Percentiles rank a stretch among this genome's conserved stretches.
phyloP scores from a whole-genome alignment of 2,888 invertebrate genomes.

The Poecilobothrus nobilitatus region DNA sequence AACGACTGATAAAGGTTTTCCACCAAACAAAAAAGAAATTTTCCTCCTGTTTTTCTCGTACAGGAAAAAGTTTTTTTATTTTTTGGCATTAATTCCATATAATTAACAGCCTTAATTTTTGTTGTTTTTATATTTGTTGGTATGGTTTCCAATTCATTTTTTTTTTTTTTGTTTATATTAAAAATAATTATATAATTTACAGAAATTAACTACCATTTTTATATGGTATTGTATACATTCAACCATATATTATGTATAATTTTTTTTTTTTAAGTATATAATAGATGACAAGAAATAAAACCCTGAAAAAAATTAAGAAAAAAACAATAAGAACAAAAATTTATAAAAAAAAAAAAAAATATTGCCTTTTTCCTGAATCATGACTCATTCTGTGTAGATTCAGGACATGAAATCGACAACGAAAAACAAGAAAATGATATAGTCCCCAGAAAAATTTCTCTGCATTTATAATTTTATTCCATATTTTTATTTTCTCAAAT shows the following conservation, averaged over 20 bases:
- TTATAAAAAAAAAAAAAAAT: no score
- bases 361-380: no score
- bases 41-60: not conserved
- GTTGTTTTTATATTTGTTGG: not conserved
- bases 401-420: no score
- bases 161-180: not conserved
- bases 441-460: no score
- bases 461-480: no score
- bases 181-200: slow-evolving; percentile 3
- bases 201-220: not conserved
- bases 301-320: no score
- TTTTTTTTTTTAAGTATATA: not conserved
- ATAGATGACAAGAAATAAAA: not conserved
- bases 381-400: no score
- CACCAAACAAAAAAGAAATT: not conserved
- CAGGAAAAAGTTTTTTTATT: no score
- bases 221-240: not conserved
- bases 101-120: not conserved
- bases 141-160: not conserved
- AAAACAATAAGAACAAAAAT: no score
- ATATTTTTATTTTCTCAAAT: no score
- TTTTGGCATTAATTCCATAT: not conserved
- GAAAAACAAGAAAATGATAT: no score
- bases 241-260: not conserved
- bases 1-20: no score